Conservation (phyloP, 2,888 invertebrate species). For the Tinea semifulvella region DNA sequence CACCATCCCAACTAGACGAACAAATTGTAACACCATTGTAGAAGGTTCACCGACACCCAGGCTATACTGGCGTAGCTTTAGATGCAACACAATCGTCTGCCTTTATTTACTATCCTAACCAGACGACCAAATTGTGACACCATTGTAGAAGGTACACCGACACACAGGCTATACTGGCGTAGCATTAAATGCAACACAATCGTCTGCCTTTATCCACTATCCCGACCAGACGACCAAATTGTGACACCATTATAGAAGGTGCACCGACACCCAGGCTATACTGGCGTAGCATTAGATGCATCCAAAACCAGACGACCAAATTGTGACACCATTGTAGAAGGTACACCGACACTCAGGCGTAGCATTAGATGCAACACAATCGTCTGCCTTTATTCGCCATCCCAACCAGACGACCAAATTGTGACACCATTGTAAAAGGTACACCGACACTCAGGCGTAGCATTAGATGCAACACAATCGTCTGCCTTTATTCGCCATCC, state of each 20-base stretch:
- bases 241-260: too few relatives aligned
- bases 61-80: neutral
- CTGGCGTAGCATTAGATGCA: too few relatives aligned
- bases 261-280: too few relatives aligned
- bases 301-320: too few relatives aligned
- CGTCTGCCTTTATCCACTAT: slow-evolving; percentile 11
- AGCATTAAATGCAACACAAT: slow-evolving; percentile 1
- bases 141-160: slow-evolving; percentile 5
- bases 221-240: slow-evolving; percentile 1
- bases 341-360: too few relatives aligned
- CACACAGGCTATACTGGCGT: neutral
- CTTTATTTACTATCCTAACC: neutral
- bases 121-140: neutral
- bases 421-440: neutral
- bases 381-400: too few relatives aligned
- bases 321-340: too few relatives aligned
- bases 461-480: neutral
- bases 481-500: too few relatives aligned
- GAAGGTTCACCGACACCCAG: neutral
- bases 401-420: too few relatives aligned
- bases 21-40: neutral
- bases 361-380: too few relatives aligned
- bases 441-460: neutral
- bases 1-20: neutral
- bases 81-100: neutral